phyloP scores from a whole-genome alignment of 30 jellyfish, hydroid and myxozoan species.

The Euphysa ruthae region DNA sequence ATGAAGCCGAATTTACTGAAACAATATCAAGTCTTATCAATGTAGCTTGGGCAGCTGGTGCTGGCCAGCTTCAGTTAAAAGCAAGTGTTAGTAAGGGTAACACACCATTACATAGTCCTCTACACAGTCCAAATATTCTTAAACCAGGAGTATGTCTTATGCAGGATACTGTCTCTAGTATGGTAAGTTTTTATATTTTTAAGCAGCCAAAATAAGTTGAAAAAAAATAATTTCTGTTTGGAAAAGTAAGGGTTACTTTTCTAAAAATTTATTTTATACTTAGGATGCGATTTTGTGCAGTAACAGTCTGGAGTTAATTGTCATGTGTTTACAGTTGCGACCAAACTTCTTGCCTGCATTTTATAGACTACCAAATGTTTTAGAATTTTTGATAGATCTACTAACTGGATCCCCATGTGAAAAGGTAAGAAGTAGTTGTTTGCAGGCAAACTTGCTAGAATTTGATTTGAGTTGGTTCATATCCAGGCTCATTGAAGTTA shows the following conservation, averaged over 20 bases:
- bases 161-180: conserved; percentile 19
- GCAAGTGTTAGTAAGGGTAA: conserved; percentile 20
- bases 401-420: conserved; percentile 86
- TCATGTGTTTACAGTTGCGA: conserved; percentile 93
- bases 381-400: conserved; percentile 68
- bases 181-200: conserved; percentile 17
- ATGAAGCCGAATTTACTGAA: conserved; percentile 77
- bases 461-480: too few relatives aligned
- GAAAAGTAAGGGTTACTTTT: too few relatives aligned
- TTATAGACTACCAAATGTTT: conserved; percentile 67
- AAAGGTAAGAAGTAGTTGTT: too few relatives aligned
- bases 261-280: background rate
- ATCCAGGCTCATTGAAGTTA: too few relatives aligned
- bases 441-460: too few relatives aligned
- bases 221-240: too few relatives aligned
- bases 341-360: conserved; percentile 65
- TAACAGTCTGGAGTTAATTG: conserved; percentile 71
- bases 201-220: background rate
- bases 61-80: conserved; percentile 86
- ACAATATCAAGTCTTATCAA: conserved; percentile 72
- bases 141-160: conserved; percentile 33
- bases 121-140: background rate
- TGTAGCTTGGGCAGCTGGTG: conserved; percentile 99
- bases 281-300: conserved; percentile 70
- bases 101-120: background rate